Conservation (phyloP, 2,888 invertebrate genomes). For the Silvanus unidentatus region DNA sequence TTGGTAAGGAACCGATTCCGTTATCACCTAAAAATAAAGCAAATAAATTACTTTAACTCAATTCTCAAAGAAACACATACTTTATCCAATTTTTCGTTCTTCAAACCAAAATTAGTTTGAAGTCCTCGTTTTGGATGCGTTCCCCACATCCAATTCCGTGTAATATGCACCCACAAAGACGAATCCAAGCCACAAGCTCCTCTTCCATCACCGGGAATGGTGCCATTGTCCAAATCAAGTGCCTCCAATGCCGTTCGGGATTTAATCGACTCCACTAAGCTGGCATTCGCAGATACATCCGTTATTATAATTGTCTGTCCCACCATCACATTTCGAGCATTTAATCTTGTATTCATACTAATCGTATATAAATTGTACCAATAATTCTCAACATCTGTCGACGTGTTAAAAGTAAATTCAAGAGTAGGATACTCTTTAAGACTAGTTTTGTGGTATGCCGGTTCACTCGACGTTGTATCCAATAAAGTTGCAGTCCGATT, state of each 20-base stretch:
- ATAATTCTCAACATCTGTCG: slow-evolving; percentile 55
- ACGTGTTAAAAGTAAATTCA: slow-evolving; percentile 51
- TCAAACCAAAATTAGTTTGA: slow-evolving; percentile 2
- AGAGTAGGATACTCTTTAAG: slow-evolving; percentile 54
- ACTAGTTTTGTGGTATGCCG: slow-evolving; percentile 57
- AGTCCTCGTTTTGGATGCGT: not conserved
- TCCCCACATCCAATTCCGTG: slow-evolving; percentile 61
- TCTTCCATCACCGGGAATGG: slow-evolving; percentile 64
- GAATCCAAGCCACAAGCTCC: slow-evolving; percentile 73
- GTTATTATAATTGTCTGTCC: slow-evolving; percentile 47
- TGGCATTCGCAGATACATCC: slow-evolving; percentile 46
- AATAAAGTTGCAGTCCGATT: slow-evolving; percentile 57
- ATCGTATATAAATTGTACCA: slow-evolving; percentile 66
- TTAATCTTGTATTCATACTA: slow-evolving; percentile 61
- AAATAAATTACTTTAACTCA: not conserved
- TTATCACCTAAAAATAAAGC: slow-evolving; percentile 4
- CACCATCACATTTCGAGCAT: slow-evolving; percentile 36
- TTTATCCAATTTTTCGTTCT: slow-evolving; percentile 6
- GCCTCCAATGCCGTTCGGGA: slow-evolving; percentile 48
- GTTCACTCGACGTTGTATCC: slow-evolving; percentile 60
- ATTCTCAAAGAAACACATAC: too few species aligned
- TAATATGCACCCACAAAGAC: slow-evolving; percentile 59
- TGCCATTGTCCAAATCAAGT: slow-evolving; percentile 48
- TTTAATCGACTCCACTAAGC: slow-evolving; percentile 45
- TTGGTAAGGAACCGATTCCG: slow-evolving; percentile 13